These are phyloP conservation scores for Enteromius treurensis DNA, from an alignment of 2,797 vertebrate species.

Conservation along the genomic window DNA sequence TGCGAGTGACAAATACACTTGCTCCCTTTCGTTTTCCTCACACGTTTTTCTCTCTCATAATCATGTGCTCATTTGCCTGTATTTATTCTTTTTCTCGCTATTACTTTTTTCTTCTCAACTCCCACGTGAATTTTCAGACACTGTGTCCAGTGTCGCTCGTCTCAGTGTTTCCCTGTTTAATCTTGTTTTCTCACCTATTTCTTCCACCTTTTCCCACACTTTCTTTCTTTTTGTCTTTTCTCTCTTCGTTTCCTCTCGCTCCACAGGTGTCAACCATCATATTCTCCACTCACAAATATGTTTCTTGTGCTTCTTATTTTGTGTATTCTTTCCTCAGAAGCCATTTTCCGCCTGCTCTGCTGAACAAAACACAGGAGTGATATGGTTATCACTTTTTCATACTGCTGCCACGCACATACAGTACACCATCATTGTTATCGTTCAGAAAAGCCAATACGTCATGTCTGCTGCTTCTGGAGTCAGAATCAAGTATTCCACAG, in stretches of 20 bases:
- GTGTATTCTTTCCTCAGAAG: neutral
- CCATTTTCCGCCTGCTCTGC: slow-evolving; percentile 1
- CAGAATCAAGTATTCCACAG: neutral
- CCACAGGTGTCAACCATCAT: neutral
- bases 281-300: neutral
- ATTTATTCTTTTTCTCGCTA: slow-evolving; percentile 15
- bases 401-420: neutral
- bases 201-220: slow-evolving; percentile 17
- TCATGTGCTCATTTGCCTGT: neutral
- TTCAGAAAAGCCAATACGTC: slow-evolving; percentile 8
- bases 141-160: neutral
- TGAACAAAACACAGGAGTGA: slow-evolving; percentile 17
- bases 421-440: neutral
- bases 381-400: neutral
- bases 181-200: slow-evolving; percentile 18
- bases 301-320: neutral
- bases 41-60: neutral
- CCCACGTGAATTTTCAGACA: slow-evolving; percentile 40
- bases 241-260: slow-evolving; percentile 26
- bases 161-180: slow-evolving; percentile 22
- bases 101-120: neutral
- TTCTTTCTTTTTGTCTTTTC: neutral
- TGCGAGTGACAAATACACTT: neutral
- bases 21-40: slow-evolving; percentile 9
- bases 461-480: neutral